Evolutionary conservation across 2,113 vertebrate species (phyloP).

Genomic region (Neodontobutis hainanensis): DNA sequence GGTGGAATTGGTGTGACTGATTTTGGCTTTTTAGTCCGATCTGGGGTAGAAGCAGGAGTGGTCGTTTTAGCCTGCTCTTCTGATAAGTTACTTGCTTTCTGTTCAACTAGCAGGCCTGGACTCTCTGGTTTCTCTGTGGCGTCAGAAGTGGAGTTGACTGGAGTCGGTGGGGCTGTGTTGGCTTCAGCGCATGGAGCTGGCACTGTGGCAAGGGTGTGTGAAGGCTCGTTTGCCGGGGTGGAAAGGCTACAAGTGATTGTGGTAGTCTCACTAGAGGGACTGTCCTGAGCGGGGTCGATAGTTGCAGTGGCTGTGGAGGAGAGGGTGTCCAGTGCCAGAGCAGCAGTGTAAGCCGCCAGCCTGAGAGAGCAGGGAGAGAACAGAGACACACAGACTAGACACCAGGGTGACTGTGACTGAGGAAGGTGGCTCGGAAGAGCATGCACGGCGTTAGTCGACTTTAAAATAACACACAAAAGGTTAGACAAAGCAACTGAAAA

Average conservation of each 20-base stretch:
- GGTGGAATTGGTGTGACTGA: conserved; percentile 70
- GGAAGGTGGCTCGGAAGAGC: conserved; percentile 64
- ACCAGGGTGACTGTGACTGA: conserved; percentile 74
- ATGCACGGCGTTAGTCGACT: conserved; percentile 65
- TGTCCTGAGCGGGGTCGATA: conserved; percentile 94
- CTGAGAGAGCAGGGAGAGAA: conserved; percentile 89
- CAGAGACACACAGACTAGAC: conserved; percentile 85
- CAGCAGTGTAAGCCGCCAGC: conserved; percentile 87
- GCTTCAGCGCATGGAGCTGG: conserved; percentile 75
- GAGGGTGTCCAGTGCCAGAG: conserved; percentile 93
- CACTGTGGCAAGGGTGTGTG: conserved; percentile 59
- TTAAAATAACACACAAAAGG: conserved; percentile 61
- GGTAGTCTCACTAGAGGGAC: conserved; percentile 95
- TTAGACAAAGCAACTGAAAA: conserved; percentile 70
- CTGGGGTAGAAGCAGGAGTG: conserved; percentile 77
- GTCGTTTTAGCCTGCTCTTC: conserved; percentile 64
- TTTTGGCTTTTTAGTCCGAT: conserved; percentile 71
- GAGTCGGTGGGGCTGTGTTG: conserved; percentile 60
- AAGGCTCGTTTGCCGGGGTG: conserved; percentile 85
- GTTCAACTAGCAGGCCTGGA: conserved; percentile 89
- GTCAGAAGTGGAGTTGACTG: conserved; percentile 44
- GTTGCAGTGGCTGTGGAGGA: conserved; percentile 95
- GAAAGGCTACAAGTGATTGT: conserved; percentile 93
- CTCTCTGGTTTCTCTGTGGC: conserved; percentile 65
- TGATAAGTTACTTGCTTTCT: conserved; percentile 67